Evolutionary conservation across 2,113 vertebrate genomes (phyloP), one percentile per base, ranked within the genome.

Genomic region (Engraulis encrasicolus): DNA sequence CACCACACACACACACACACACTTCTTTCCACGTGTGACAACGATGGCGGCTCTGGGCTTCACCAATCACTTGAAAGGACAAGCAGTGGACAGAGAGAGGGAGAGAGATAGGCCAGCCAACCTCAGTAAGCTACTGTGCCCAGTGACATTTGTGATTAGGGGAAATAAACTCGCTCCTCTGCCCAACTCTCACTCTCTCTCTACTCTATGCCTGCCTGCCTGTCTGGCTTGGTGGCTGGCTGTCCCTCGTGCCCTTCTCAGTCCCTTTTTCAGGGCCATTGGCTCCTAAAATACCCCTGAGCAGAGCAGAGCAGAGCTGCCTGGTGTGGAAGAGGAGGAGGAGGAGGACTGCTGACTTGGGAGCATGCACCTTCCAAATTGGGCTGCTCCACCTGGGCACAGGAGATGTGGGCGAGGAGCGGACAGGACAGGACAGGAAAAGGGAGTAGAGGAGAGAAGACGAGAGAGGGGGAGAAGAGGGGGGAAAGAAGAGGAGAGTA

Each of bases 21-120:
- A 2, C 66, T 36, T 11, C 17, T 23, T 36, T 74, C 27, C 66
- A 15, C 17, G 27, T 74, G 17, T 36, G 12, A 4, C 12, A 74
- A 74, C 0, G 31, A 74, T 17, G 15, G 66, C 66, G 17, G 27
- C 23, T 74, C 31, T 4, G 9, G 40, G 66, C 31, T 12, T n/a
- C 66, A 15, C 66, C 66, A 74, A 74, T 74, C 66, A 74, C 66
- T 34, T 17, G 12, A 74, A 74, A 74, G 66, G 66, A 74, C 66
- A 74, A n/a, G 2, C 66, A 74, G 66, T 19, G 20, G 52, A 45
- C 40, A 45, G 40, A 45, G 2, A 36, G 66, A n/a, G n/a, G n/a
- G n/a, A n/a, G n/a, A n/a, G n/a, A n/a, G n/a, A n/a, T n/a, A n/a
- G n/a, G n/a, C n/a, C n/a, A n/a, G n/a, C n/a, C n/a, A n/a, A 4